Percentiles rank a stretch among this genome's conserved stretches.
These are phyloP conservation scores for Campylomormyrus tamandua DNA, from an alignment of 2,113 vertebrate genomes.

Conservation along the genomic window DNA sequence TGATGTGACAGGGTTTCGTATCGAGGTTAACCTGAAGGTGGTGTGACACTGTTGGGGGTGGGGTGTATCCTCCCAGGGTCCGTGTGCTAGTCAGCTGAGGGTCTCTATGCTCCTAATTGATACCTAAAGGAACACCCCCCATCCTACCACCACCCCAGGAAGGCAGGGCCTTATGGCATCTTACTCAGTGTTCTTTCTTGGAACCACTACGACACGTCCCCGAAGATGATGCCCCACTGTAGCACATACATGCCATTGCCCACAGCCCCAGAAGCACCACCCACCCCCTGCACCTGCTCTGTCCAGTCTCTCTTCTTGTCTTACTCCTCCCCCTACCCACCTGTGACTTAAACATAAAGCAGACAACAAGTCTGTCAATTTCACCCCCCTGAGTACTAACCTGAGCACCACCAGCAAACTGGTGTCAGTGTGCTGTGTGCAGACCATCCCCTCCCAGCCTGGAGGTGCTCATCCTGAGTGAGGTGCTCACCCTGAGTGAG, in stretches of 20 bases:
- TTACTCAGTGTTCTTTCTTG: conserved; percentile 50
- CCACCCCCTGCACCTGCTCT: neutral
- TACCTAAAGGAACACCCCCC: conserved; percentile 61
- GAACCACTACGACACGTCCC: conserved; percentile 51
- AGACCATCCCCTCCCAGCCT: neutral
- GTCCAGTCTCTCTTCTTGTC: conserved; percentile 26
- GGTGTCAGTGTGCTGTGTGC: conserved; percentile 25
- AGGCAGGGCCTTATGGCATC: conserved; percentile 47
- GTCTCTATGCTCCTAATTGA: conserved; percentile 67
- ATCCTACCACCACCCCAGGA: conserved; percentile 20
- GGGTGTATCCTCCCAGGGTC: neutral
- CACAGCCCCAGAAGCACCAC: neutral
- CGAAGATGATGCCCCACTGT: conserved; percentile 50
- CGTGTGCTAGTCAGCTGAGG: neutral
- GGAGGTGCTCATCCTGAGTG: neutral
- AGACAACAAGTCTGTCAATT: conserved; percentile 58
- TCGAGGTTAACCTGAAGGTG: conserved; percentile 65
- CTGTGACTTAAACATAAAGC: conserved; percentile 63
- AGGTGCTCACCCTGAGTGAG: neutral
- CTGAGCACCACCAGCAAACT: neutral
- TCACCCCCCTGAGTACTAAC: conserved; percentile 54
- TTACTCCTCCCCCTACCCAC: conserved; percentile 49
- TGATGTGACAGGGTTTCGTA: conserved; percentile 61
- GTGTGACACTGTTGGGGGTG: conserved; percentile 22
- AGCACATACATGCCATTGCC: conserved; percentile 27